Evolutionary conservation across 2,113 vertebrate genomes (phyloP), one percentile per base, ranked within the genome.

Genomic region (Arothron firmamentum): DNA sequence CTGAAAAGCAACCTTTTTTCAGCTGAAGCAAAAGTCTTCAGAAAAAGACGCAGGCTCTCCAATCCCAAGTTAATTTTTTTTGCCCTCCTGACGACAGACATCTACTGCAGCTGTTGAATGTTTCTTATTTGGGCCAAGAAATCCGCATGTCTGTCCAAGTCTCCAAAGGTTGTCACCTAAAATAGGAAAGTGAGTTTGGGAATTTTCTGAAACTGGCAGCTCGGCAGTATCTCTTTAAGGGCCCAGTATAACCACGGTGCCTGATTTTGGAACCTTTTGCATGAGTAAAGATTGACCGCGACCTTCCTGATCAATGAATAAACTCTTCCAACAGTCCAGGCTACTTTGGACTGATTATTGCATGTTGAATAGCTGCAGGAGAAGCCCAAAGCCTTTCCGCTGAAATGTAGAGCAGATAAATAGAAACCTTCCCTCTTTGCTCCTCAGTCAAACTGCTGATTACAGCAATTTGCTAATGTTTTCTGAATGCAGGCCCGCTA

Each of bases 121-220:
- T 57, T 71, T 79, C 62, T 53, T 68, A 31, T 82, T 74, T 65
- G 12, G 62, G 65, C 61, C 45, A 64, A 62, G 42, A 72, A 59
- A 62, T 59, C 43, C 52, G 41, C 49, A 59, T 38, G 34, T 66
- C 31, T 64, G 41, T 71, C 67, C 60, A 56, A 68, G 49, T 65
- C 65, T 75, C 54, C 21, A 57, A 56, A 8, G 56, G 67, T 21
- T 72, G 62, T 65, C 70, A 59, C 70, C 58, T 46, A 51, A 77
- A 80, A 81, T 65, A 31, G 55, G 47, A 77, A 70, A 43, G 41
- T 9, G 61, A 70, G 52, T 61, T 28, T 57, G 67, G 59, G 59
- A 71, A 0, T 45, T 57, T 48, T 18, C 48, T 53, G 28, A 42
- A 48, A 59, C 25, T 15, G 53, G 5, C 52, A 25, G 18, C 31